Evolutionary conservation across 2,113 vertebrate genomes (phyloP).

Genomic region (Apodemus speciosus): DNA sequence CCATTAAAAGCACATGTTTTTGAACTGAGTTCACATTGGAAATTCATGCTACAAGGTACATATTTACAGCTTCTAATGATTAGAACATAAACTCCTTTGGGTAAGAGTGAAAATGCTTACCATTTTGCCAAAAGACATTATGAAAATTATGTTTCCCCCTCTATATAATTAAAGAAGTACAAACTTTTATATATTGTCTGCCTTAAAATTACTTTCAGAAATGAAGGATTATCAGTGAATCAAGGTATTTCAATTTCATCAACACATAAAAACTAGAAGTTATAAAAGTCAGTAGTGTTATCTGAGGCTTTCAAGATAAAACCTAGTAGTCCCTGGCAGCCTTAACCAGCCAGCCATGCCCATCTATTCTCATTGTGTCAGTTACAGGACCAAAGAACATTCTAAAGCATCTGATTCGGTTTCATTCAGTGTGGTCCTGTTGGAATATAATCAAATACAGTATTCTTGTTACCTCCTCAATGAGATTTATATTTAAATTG

Average conservation of each 20-base stretch:
- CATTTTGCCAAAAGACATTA: background rate
- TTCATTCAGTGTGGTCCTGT: background rate
- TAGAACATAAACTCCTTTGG: rapidly evolving
- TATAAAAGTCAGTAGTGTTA: background rate
- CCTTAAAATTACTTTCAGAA: background rate
- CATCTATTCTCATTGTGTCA: background rate
- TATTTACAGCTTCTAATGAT: background rate
- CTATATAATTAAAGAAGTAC: background rate
- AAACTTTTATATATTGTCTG: background rate
- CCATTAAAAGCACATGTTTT: background rate
- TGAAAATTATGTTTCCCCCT: background rate
- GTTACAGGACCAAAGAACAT: background rate
- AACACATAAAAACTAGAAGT: background rate
- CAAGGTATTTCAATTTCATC: background rate
- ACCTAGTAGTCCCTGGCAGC: background rate
- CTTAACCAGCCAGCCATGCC: background rate
- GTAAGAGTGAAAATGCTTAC: background rate
- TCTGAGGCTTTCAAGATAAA: background rate
- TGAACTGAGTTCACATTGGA: background rate
- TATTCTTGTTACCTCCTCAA: background rate
- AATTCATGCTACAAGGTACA: too few relatives aligned
- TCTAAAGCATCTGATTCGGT: background rate
- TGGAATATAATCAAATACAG: background rate
- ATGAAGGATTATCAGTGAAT: background rate
- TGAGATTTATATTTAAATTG: background rate